Conservation (phyloP, 2,888 invertebrate genomes). For the Dryococelus australis region DNA sequence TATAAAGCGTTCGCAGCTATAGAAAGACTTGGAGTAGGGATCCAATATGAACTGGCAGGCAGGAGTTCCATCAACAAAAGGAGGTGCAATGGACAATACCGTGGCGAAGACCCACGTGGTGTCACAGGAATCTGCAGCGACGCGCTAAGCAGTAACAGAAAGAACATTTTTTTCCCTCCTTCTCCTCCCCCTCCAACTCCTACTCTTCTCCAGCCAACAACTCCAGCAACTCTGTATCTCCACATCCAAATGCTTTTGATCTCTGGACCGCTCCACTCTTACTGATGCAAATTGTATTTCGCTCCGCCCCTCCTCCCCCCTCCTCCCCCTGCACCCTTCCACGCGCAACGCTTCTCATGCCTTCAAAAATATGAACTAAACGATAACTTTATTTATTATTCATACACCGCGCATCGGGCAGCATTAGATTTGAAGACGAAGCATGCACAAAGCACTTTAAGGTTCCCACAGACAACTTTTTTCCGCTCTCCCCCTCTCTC, state of each 20-base stretch:
- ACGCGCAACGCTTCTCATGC: constrained; percentile 31
- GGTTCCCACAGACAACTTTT: constrained; percentile 31
- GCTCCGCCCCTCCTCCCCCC: constrained; percentile 60
- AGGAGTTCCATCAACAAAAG: too few species aligned
- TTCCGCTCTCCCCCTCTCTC: neutral
- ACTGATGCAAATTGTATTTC: constrained; percentile 64
- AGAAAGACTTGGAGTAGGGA: too few species aligned
- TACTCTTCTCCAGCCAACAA: neutral
- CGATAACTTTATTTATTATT: constrained; percentile 70
- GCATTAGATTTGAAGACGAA: constrained; percentile 45
- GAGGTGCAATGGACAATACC: too few species aligned
- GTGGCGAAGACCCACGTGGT: too few species aligned
- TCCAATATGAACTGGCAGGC: too few species aligned
- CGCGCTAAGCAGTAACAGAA: too few species aligned
- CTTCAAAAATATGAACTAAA: constrained; percentile 67
- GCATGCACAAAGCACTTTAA: constrained; percentile 44
- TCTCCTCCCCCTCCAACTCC: neutral
- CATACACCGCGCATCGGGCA: constrained; percentile 56
- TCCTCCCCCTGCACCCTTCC: constrained; percentile 50
- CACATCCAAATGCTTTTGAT: constrained; percentile 54
- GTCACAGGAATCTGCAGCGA: too few species aligned
- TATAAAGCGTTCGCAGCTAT: too few species aligned
- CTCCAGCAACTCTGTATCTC: constrained; percentile 12
- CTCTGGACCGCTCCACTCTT: constrained; percentile 62
- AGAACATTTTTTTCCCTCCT: neutral